Evolutionary conservation across 2,888 invertebrate species (phyloP).

Genomic region (Halocaridina rubra): DNA sequence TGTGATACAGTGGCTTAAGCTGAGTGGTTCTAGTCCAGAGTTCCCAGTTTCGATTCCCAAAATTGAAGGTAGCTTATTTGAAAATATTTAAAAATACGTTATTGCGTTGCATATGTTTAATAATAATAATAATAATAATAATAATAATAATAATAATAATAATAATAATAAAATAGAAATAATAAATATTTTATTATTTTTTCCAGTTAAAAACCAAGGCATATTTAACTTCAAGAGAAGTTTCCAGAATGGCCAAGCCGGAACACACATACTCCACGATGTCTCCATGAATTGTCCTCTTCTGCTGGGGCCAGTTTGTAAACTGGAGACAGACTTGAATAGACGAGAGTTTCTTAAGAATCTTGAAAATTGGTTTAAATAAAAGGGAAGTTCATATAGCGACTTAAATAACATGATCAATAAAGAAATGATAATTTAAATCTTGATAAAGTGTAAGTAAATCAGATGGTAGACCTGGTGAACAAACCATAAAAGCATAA

Average conservation of each 20-base stretch:
- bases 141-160: too few relatives aligned
- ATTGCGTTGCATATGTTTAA: too few relatives aligned
- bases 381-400: not conserved
- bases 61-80: too few relatives aligned
- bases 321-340: constrained; percentile 36
- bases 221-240: constrained; percentile 23
- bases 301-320: constrained; percentile 40
- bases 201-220: constrained; percentile 49
- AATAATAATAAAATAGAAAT: too few relatives aligned
- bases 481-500: too few relatives aligned
- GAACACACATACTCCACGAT: constrained; percentile 10
- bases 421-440: not conserved
- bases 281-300: constrained; percentile 48
- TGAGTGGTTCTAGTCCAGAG: too few relatives aligned
- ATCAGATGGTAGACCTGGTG: too few relatives aligned
- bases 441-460: not conserved
- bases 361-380: constrained; percentile 28
- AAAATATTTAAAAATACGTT: too few relatives aligned
- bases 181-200: not conserved
- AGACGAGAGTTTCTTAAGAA: constrained; percentile 35
- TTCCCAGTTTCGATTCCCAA: too few relatives aligned
- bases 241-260: not conserved
- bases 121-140: too few relatives aligned
- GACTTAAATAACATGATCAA: not conserved
- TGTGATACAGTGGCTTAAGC: too few relatives aligned